phyloP scores from a whole-genome alignment of 1,140 invertebrate genomes.

The Lordiphosa mommai region DNA sequence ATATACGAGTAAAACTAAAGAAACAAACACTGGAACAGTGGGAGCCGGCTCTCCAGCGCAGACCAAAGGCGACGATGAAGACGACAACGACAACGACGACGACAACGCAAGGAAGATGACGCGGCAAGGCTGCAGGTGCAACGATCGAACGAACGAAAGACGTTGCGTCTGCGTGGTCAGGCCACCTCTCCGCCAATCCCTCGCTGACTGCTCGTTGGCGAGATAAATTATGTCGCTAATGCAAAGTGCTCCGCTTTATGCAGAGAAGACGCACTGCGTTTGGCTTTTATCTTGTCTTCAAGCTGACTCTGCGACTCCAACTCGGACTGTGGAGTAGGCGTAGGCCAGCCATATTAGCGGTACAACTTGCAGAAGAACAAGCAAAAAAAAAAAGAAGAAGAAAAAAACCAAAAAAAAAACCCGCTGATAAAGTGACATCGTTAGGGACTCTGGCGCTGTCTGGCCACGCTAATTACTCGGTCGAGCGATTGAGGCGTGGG shows the following conservation, averaged over 20 bases:
- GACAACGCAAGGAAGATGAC: constrained; percentile 57
- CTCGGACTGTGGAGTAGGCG: constrained; percentile 56
- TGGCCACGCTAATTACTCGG: constrained; percentile 65
- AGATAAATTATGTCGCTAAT: constrained; percentile 79
- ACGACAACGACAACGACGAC: constrained; percentile 53
- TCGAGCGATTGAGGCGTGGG: constrained; percentile 53
- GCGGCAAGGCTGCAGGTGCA: constrained; percentile 75
- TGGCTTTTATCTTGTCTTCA: constrained; percentile 55
- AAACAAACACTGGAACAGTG: constrained; percentile 45
- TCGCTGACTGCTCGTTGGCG: constrained; percentile 71
- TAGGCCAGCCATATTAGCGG: constrained; percentile 73
- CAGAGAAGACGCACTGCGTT: constrained; percentile 59
- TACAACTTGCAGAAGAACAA: constrained; percentile 65
- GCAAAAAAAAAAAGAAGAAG: constrained; percentile 2
- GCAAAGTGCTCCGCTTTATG: constrained; percentile 75
- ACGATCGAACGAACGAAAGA: constrained; percentile 42
- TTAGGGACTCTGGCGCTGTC: constrained; percentile 67
- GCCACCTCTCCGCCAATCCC: constrained; percentile 22
- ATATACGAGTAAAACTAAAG: constrained; percentile 16
- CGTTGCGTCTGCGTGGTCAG: constrained; percentile 71
- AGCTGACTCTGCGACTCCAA: constrained; percentile 14
- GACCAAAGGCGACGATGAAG: constrained; percentile 64
- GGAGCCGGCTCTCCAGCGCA: constrained; percentile 50
- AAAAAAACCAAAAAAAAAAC: constrained; percentile 36
- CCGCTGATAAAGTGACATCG: constrained; percentile 75